Evolutionary conservation across 2,797 vertebrate genomes (phyloP).

Genomic region (Sciurus carolinensis): DNA sequence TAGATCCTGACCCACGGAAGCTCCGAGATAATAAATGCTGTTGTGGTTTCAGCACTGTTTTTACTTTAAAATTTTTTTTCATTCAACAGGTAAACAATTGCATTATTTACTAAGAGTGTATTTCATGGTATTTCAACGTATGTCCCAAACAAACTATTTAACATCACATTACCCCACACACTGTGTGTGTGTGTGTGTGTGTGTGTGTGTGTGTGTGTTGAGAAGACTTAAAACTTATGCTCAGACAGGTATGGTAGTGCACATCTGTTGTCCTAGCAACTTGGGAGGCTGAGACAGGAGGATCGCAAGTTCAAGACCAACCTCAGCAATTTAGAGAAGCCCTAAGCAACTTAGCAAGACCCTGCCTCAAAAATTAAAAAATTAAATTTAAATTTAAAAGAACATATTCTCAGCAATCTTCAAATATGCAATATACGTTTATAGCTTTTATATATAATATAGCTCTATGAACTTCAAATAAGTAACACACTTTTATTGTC

Average conservation of each 20-base stretch:
- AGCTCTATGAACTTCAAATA: too few species aligned
- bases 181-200: too few species aligned
- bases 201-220: not conserved
- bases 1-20: not conserved
- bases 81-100: not conserved
- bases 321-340: too few species aligned
- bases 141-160: not conserved
- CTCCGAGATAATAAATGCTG: not conserved
- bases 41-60: not conserved
- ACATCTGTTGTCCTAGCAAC: too few species aligned
- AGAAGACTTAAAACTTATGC: not conserved
- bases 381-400: too few species aligned
- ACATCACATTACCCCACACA: not conserved
- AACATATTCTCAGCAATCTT: not conserved
- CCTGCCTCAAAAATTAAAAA: too few species aligned
- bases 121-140: not conserved
- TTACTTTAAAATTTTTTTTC: not conserved
- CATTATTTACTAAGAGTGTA: not conserved
- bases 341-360: too few species aligned
- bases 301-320: too few species aligned
- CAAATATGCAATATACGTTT: not conserved
- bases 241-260: not conserved
- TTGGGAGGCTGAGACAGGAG: too few species aligned
- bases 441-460: too few species aligned
- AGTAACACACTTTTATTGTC: not conserved